Base-by-base conservation (phyloP, 2,113 vertebrate genomes). In the Apus apus region DNA sequence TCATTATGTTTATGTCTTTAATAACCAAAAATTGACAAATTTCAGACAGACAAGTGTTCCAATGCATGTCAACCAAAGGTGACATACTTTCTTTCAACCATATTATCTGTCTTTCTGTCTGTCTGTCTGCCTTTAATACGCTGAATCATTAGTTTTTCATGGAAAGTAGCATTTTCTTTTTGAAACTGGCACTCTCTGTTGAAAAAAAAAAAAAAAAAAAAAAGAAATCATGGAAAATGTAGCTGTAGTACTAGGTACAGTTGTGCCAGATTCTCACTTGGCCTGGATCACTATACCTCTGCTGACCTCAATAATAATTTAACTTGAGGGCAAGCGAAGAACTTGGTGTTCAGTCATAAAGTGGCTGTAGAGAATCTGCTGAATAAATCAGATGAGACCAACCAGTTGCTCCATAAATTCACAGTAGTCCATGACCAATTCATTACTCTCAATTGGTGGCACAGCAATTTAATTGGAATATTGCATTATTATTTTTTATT, bases 301-400 rank as follows among this genome's bases (percentile, higher is more conserved):
- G 84, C 81, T 97, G 94, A 96, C 95, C 94, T 96, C 91, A 89
- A 87, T 73, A 89, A 95, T 62, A 95, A 93, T 72, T 94, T 95
- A 53, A 78, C 77, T 92, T 22, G 51, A 96, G 91, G 91, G 89
- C 75, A 96, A 94, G 94, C 27, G 22, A 77, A 87, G 94, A 93
- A 94, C 95, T 89, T 36, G 75, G 60, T 95, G 89, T 96, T 95
- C 96, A 87, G 87, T 87, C 74, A 3, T 27, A 34, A 75, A 85
- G 74, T 6, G 68, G 4, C 43, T 90, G 77, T 20, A 40, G 87
- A n/a, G 85, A 83, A 94, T 89, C 91, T 94, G 85, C 71, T 89
- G 87, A 93, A 96, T 87, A 93, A 87, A 96, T 89, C 60, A 89
- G 43, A 66, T 3, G 62, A 85, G 27, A 51, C 36, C 70, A 34